phyloP scores from a whole-genome alignment of 1,140 invertebrate genomes.

The Drosophila gunungcola region DNA sequence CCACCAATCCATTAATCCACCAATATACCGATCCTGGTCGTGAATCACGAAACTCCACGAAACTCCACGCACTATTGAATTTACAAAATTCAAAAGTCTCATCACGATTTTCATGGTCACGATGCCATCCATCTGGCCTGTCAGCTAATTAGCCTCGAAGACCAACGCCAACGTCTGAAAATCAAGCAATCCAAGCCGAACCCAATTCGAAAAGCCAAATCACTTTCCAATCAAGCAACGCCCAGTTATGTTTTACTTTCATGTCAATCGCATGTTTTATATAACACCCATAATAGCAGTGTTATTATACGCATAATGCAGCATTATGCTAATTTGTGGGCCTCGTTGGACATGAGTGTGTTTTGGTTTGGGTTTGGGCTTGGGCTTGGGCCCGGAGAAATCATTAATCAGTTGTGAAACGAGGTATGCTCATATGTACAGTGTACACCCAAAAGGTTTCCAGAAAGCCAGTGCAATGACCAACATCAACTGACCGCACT shows the following conservation, averaged over 20 bases:
- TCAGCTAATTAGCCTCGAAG: slow-evolving; percentile 42
- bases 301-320: slow-evolving; percentile 74
- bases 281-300: slow-evolving; percentile 67
- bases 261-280: slow-evolving; percentile 68
- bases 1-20: neutral
- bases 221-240: slow-evolving; percentile 74
- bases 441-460: slow-evolving; percentile 24
- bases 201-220: slow-evolving; percentile 58
- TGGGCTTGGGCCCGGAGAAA: slow-evolving; percentile 48
- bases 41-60: slow-evolving; percentile 44
- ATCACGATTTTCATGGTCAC: slow-evolving; percentile 72
- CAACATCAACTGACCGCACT: slow-evolving; percentile 44
- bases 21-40: slow-evolving; percentile 28
- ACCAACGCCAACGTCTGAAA: slow-evolving; percentile 9
- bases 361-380: no score
- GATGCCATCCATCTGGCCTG: slow-evolving; percentile 41
- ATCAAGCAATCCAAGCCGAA: slow-evolving; percentile 7
- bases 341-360: slow-evolving; percentile 22
- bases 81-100: slow-evolving; percentile 12
- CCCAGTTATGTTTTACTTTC: slow-evolving; percentile 73
- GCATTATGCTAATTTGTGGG: slow-evolving; percentile 72
- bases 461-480: slow-evolving; percentile 59
- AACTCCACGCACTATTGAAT: slow-evolving; percentile 28
- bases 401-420: slow-evolving; percentile 79
- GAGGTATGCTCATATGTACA: slow-evolving; percentile 40